phyloP scores from a whole-genome alignment of 2,888 invertebrate genomes.

The Chrysolina oricalcia region DNA sequence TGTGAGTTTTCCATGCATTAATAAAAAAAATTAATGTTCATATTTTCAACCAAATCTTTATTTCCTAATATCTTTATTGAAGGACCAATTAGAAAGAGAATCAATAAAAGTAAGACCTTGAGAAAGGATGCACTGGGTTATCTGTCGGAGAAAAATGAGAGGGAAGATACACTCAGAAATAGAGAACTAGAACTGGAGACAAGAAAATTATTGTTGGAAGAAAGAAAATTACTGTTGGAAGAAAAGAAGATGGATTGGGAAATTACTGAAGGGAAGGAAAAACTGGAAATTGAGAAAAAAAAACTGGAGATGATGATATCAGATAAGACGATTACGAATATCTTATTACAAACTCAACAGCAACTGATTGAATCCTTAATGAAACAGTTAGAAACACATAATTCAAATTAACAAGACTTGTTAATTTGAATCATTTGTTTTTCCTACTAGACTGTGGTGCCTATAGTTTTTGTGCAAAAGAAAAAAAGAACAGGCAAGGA shows the following conservation, averaged over 20 bases:
- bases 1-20: too few species aligned
- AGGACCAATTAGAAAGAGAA: constrained; percentile 23
- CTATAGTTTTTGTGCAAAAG: background rate
- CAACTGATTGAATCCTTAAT: constrained; percentile 27
- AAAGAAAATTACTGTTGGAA: constrained; percentile 25
- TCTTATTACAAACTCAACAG: constrained; percentile 31
- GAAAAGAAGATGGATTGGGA: constrained; percentile 32
- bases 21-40: background rate
- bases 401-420: constrained; percentile 32
- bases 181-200: constrained; percentile 17
- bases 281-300: constrained; percentile 32
- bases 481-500: too few species aligned
- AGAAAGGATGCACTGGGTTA: constrained; percentile 26
- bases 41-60: background rate
- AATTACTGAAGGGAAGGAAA: constrained; percentile 31
- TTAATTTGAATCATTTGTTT: constrained; percentile 15
- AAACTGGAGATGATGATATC: constrained; percentile 34
- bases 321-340: constrained; percentile 28
- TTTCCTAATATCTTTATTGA: constrained; percentile 1
- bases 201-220: constrained; percentile 25
- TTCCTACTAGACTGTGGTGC: background rate
- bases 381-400: too few species aligned
- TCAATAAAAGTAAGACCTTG: constrained; percentile 5
- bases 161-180: constrained; percentile 13
- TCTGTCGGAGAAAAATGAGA: constrained; percentile 28